These are phyloP conservation scores for Pandemis heparana DNA, from an alignment of 2,888 invertebrate genomes.

Conservation along the genomic window DNA sequence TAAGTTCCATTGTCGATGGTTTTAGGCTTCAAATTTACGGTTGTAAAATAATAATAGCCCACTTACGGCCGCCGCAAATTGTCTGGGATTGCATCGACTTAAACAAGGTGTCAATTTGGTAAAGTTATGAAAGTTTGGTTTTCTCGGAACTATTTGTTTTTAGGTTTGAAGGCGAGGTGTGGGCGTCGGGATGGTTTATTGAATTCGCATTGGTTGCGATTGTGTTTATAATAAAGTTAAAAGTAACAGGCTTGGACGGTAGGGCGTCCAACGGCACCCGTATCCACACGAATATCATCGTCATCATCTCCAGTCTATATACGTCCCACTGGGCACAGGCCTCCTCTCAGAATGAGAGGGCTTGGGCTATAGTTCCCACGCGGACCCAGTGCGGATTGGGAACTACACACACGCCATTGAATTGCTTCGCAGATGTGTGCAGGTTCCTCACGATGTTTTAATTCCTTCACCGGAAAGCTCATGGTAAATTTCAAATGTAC, in stretches of 20 bases:
- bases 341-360: too few relatives aligned
- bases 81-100: conserved; percentile 79
- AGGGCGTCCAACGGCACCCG: neutral
- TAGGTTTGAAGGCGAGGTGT: conserved; percentile 64
- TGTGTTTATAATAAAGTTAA: conserved; percentile 29
- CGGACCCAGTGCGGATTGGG: too few relatives aligned
- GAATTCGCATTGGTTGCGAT: conserved; percentile 54
- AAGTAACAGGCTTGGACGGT: neutral
- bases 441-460: too few relatives aligned
- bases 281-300: neutral
- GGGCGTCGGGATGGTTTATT: conserved; percentile 73
- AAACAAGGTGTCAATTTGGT: conserved; percentile 85
- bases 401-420: too few relatives aligned
- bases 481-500: too few relatives aligned
- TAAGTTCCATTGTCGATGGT: conserved; percentile 52
- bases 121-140: conserved; percentile 82
- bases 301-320: too few relatives aligned
- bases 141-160: conserved; percentile 84
- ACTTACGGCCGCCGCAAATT: conserved; percentile 82
- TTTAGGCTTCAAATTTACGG: conserved; percentile 43
- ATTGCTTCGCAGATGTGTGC: too few relatives aligned
- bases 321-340: too few relatives aligned
- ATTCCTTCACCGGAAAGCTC: too few relatives aligned
- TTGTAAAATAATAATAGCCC: conserved; percentile 79
- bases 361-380: too few relatives aligned